Percentiles rank a stretch among this genome's conserved stretches.
phyloP scores from a whole-genome alignment of 2,113 vertebrate genomes.

The Glaucidium brasilianum region DNA sequence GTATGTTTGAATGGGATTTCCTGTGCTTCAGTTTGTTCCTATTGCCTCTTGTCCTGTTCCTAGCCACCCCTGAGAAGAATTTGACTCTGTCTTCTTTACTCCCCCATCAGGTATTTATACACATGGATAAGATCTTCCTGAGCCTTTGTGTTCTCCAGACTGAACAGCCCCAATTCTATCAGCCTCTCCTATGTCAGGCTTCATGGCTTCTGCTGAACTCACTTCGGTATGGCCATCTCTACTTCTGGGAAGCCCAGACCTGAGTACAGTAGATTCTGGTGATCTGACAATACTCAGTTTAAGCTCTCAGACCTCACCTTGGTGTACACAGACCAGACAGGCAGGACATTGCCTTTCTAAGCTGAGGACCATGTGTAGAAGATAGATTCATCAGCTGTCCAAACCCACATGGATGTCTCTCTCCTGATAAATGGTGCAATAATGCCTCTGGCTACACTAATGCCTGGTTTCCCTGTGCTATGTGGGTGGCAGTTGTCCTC shows the following conservation, averaged over 20 bases:
- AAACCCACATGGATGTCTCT: accelerated
- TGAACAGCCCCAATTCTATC: background rate
- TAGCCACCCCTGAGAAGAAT: background rate
- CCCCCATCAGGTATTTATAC: background rate
- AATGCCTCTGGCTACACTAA: background rate
- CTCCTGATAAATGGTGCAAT: background rate
- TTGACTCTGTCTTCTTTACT: background rate
- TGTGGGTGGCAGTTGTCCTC: background rate
- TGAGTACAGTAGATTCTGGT: background rate
- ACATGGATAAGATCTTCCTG: background rate
- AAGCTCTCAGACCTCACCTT: background rate
- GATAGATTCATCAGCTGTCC: background rate
- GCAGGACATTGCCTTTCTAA: background rate
- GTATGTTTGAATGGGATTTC: background rate
- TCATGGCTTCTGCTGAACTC: background rate
- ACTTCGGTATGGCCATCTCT: background rate
- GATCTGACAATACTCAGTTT: background rate
- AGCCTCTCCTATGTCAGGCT: background rate
- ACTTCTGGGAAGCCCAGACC: background rate
- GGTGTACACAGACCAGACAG: background rate
- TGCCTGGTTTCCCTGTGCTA: accelerated
- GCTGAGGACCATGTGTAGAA: background rate
- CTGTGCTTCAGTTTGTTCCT: background rate
- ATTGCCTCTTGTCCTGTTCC: background rate
- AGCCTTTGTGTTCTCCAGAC: background rate